phyloP scores from a whole-genome alignment of 2,113 vertebrate species.

The Orientallactaga bullata region DNA sequence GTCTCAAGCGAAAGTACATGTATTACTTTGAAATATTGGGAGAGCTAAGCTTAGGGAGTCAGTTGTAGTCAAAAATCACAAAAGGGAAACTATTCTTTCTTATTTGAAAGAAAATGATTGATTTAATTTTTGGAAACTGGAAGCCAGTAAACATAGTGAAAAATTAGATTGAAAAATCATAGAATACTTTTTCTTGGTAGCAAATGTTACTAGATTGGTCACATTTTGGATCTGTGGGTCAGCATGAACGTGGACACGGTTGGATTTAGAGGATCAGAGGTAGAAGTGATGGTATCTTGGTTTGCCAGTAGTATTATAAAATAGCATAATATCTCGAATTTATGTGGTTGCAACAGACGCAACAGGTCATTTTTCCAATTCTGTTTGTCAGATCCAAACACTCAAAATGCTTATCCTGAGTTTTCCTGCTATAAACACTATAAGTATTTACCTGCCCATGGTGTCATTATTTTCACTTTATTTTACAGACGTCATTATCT shows the following conservation, averaged over 20 bases:
- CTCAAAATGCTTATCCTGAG: neutral
- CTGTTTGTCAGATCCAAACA: neutral
- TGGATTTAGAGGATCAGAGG: neutral
- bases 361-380: neutral
- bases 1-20: neutral
- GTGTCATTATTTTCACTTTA: slow-evolving; percentile 15
- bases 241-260: neutral
- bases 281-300: neutral
- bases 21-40: neutral
- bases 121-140: slow-evolving; percentile 39
- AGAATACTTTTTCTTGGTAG: neutral
- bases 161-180: slow-evolving; percentile 28
- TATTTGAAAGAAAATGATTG: slow-evolving; percentile 38
- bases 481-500: neutral
- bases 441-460: neutral
- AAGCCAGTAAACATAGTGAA: neutral
- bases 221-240: neutral
- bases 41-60: neutral
- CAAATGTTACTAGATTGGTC: neutral
- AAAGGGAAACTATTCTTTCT: neutral
- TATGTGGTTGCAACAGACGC: neutral
- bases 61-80: slow-evolving; percentile 24
- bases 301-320: neutral
- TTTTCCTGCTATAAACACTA: neutral
- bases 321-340: neutral